Conservation (phyloP, 2,888 invertebrate genomes). For the Drosophila nigritarsus region DNA sequence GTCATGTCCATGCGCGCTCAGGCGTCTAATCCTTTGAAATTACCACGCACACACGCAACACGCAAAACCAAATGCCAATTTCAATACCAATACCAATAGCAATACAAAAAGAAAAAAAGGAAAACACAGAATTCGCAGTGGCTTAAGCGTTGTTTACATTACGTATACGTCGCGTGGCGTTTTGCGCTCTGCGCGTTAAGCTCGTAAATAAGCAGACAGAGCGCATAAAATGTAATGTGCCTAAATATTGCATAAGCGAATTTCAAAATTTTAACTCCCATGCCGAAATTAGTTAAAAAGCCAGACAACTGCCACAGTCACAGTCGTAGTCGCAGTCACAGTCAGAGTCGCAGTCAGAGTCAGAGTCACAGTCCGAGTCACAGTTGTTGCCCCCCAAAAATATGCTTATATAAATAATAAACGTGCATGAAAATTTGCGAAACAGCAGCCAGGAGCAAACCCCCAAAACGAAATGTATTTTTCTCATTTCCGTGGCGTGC, state of each 20-base stretch:
- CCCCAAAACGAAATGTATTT: conserved; percentile 56
- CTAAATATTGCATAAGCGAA: conserved; percentile 60
- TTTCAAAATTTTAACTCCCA: conserved; percentile 63
- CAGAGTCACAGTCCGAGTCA: background rate
- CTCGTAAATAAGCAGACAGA: conserved; percentile 72
- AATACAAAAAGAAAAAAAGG: background rate
- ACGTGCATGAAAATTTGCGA: conserved; percentile 63
- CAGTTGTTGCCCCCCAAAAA: conserved; percentile 23
- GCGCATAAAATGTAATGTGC: conserved; percentile 66
- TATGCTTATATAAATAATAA: conserved; percentile 60
- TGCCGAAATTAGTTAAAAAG: conserved; percentile 68
- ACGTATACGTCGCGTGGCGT: conserved; percentile 70
- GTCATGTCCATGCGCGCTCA: conserved; percentile 73
- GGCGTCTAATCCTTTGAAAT: conserved; percentile 80
- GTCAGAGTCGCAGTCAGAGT: conserved; percentile 7
- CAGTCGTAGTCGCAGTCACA: background rate
- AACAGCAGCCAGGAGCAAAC: conserved; percentile 23
- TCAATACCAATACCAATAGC: conserved; percentile 32
- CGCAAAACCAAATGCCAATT: conserved; percentile 32
- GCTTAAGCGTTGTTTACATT: conserved; percentile 60
- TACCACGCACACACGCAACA: conserved; percentile 48
- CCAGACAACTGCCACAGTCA: conserved; percentile 25
- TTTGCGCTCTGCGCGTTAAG: conserved; percentile 14
- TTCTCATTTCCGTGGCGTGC: conserved; percentile 78
- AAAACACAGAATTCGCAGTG: conserved; percentile 44